phyloP scores from a whole-genome alignment of 2,113 vertebrate species.

The Chaetodon trifascialis region DNA sequence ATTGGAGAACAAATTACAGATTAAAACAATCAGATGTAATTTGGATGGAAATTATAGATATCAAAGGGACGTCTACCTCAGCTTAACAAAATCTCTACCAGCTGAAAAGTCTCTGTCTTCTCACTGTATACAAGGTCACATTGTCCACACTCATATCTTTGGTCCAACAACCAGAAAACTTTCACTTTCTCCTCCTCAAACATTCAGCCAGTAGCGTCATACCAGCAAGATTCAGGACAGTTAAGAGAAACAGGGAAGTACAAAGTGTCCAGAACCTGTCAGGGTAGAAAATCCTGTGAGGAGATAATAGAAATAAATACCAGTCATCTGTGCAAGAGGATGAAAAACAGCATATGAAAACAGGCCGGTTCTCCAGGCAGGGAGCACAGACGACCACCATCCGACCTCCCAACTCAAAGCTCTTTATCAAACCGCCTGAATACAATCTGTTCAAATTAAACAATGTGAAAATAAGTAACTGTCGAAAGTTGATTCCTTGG shows the following conservation, averaged over 20 bases:
- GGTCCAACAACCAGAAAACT: slow-evolving; percentile 12
- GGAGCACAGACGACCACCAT: too few species aligned
- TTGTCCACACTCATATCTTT: background rate
- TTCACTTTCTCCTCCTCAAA: background rate
- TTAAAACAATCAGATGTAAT: background rate
- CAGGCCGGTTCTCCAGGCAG: background rate
- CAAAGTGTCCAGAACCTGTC: background rate
- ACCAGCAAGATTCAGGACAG: background rate
- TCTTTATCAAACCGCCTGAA: background rate
- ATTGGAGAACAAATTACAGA: background rate
- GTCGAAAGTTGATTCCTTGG: background rate
- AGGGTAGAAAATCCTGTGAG: background rate
- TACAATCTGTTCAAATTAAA: slow-evolving; percentile 19
- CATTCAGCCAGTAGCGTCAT: slow-evolving; percentile 1
- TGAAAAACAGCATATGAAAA: background rate
- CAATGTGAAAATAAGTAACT: background rate
- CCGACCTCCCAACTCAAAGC: background rate
- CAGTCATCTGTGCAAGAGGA: background rate
- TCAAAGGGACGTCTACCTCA: background rate
- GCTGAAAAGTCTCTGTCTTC: background rate
- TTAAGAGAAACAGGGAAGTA: background rate
- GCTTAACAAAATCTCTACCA: background rate
- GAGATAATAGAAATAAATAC: slow-evolving; percentile 5
- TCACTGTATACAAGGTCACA: background rate
- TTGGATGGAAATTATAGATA: background rate